Evolutionary conservation across 37 sponge, comb jelly and placozoan genomes (phyloP), one percentile per base, ranked within the genome.

Genomic region (Bolinopsis microptera): DNA sequence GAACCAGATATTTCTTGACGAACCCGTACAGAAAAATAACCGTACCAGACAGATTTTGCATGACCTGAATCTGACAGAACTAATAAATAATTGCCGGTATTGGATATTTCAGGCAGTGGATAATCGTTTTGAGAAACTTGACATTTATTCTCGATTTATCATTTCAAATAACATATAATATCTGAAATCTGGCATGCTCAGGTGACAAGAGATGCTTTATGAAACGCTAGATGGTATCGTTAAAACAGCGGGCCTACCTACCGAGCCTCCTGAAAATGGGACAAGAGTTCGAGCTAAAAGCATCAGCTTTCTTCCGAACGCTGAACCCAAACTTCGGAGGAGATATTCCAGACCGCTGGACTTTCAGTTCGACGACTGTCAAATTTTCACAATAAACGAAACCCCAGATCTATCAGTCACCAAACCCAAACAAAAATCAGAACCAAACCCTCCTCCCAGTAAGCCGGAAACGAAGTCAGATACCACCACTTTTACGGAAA

Each of bases 301-400:
- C 61, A 48, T 48, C 61, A 48, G 61, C 61, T 48, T 48, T 48
- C 61, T 48, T 48, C 61, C 61, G 5, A 48, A 5, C 61, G 5
- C 61, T 48, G 61, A 48, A 13, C 5, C 5, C 13, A 48, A 48
- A 48, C 61, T 48, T 13, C 61, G 9, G 61, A 48, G 61, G 13
- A 48, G 61, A 48, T 13, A 18, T 13, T 48, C 61, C 5, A 48
- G 61, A 13, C 5, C 13, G 61, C 61, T 18, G 9, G 13, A 5
- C 9, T n/a, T n/a, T n/a, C n/a, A n/a, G n/a, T 48, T 48, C 13
- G 61, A 48, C 61, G 61, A 48, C 61, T 48, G 61, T 48, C 61
- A 48, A 48, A 72, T 72, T 21, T 72, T 72, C 75, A 72, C 75
- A 24, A 72, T 72, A 23, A 48, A 48, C 61, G 61, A 48, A 48